A percentile compares a stretch with the other conserved stretches of the same genome.
These are phyloP conservation scores for Phenacoccus solenopsis DNA, from an alignment of 1,140 invertebrate genomes.

Conservation along the genomic window DNA sequence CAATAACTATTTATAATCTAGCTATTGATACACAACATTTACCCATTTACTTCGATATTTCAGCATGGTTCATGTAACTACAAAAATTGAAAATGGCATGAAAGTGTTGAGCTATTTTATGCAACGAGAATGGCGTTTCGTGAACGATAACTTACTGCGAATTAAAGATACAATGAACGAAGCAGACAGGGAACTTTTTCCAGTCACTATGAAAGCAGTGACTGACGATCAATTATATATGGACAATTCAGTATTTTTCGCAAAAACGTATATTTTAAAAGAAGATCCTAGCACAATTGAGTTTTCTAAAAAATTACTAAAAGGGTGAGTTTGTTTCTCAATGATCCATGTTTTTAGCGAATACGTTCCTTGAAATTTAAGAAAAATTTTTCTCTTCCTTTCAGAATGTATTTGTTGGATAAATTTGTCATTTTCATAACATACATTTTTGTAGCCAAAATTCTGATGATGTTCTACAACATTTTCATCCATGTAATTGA, in stretches of 20 bases:
- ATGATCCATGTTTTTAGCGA: too few relatives aligned
- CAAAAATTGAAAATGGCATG: conserved; percentile 53
- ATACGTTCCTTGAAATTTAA: too few relatives aligned
- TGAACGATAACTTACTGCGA: conserved; percentile 48
- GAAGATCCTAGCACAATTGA: not conserved
- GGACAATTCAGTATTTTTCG: not conserved
- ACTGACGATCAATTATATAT: conserved; percentile 23
- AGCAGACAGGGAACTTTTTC: conserved; percentile 52
- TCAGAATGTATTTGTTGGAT: not conserved
- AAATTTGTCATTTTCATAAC: not conserved
- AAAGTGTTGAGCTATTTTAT: conserved; percentile 82
- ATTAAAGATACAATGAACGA: conserved; percentile 48
- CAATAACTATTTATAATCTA: not conserved
- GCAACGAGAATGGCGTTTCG: conserved; percentile 74
- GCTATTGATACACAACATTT: too few relatives aligned
- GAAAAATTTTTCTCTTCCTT: not conserved
- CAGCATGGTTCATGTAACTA: conserved; percentile 65
- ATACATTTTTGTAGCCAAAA: too few relatives aligned
- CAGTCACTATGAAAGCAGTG: conserved; percentile 51
- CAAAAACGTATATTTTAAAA: not conserved
- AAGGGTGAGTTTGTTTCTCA: not conserved
- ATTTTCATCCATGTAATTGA: too few relatives aligned
- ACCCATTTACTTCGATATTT: conserved; percentile 25
- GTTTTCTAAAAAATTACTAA: not conserved
- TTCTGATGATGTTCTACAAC: too few relatives aligned